Percentiles rank a stretch among this genome's conserved stretches.
These are phyloP conservation scores for Seira musarum DNA, from an alignment of 2,888 invertebrate species.

Conservation along the genomic window DNA sequence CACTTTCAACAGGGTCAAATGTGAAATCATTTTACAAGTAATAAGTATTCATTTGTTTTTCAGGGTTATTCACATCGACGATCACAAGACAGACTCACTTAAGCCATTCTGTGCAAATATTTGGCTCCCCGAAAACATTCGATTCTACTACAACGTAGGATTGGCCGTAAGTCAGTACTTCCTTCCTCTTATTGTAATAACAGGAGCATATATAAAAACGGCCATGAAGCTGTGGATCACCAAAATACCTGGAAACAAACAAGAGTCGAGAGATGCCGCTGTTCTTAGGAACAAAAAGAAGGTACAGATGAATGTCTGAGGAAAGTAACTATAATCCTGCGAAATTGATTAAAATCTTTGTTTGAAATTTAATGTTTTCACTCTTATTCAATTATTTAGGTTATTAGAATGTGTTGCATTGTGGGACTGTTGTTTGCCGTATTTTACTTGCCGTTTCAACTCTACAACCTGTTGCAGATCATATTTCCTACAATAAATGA, in stretches of 20 bases:
- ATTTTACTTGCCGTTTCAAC: conserved; percentile 88
- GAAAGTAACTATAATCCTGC: not conserved
- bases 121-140: conserved; percentile 68
- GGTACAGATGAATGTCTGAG: conserved; percentile 73
- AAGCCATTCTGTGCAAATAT: conserved; percentile 72
- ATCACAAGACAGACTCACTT: conserved; percentile 49
- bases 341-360: not conserved
- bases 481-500: conserved; percentile 81
- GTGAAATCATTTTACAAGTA: too few species aligned
- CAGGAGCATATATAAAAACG: conserved; percentile 80
- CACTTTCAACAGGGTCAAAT: too few species aligned
- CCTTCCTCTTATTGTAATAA: conserved; percentile 85
- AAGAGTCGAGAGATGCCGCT: conserved; percentile 84
- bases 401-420: conserved; percentile 90
- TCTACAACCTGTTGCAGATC: conserved; percentile 82
- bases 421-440: conserved; percentile 85
- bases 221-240: conserved; percentile 56
- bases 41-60: not conserved
- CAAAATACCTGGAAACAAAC: conserved; percentile 80
- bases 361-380: not conserved
- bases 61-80: conserved; percentile 61
- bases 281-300: conserved; percentile 87
- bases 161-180: conserved; percentile 78
- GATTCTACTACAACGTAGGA: conserved; percentile 69
- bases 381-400: conserved; percentile 72